Conservation (phyloP, 2,888 invertebrate genomes). For the Thymelicus lineola region DNA sequence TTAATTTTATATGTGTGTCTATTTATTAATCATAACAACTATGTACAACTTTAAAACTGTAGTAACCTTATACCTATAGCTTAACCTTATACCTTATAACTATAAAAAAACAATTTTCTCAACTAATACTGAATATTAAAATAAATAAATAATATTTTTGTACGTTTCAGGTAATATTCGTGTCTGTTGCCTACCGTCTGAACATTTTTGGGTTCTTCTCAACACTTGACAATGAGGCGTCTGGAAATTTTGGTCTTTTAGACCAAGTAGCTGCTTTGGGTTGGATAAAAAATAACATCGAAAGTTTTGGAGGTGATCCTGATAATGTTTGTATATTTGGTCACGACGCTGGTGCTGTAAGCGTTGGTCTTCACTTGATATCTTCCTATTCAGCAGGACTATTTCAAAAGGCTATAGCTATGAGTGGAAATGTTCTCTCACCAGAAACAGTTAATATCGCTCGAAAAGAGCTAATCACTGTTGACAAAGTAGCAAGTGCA, state of each 20-base stretch:
- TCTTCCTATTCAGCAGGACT: conserved; percentile 88
- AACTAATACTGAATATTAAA: no score
- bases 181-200: conserved; percentile 91
- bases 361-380: conserved; percentile 91
- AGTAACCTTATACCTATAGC: no score
- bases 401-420: conserved; percentile 91
- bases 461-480: conserved; percentile 84
- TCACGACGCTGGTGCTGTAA: conserved; percentile 92
- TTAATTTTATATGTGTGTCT: no score
- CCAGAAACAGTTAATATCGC: conserved; percentile 87
- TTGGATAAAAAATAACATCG: conserved; percentile 92
- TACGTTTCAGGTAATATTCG: conserved; percentile 88
- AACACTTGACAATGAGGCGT: conserved; percentile 90
- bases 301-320: conserved; percentile 90
- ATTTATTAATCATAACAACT: no score
- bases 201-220: conserved; percentile 94
- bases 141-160: no score
- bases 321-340: conserved; percentile 91
- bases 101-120: no score
- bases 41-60: no score
- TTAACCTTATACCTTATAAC: no score
- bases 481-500: conserved; percentile 87
- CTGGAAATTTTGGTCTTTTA: conserved; percentile 92
- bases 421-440: conserved; percentile 91
- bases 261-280: conserved; percentile 92